Conservation (phyloP, 2,888 invertebrate genomes). For the Thera britannica region DNA sequence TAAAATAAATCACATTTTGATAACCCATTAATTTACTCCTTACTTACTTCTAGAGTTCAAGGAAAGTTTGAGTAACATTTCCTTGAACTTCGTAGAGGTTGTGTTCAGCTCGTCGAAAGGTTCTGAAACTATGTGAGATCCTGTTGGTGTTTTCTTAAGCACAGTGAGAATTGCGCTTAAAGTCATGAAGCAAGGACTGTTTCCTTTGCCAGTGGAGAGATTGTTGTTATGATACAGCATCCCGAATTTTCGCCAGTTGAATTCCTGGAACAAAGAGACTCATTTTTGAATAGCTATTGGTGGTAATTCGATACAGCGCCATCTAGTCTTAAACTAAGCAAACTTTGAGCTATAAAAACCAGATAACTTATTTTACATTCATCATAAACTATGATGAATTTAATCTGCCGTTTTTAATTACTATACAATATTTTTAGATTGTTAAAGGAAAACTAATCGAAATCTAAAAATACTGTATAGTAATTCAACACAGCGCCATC, state of each 20-base stretch:
- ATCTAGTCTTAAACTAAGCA: too few relatives aligned
- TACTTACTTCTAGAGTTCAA: constrained; percentile 89
- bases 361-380: too few relatives aligned
- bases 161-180: constrained; percentile 87
- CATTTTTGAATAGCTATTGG: background rate
- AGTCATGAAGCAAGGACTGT: constrained; percentile 92
- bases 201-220: constrained; percentile 85
- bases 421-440: too few relatives aligned
- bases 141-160: constrained; percentile 66
- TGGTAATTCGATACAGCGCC: too few relatives aligned
- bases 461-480: too few relatives aligned
- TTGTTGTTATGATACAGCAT: constrained; percentile 90
- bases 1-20: constrained; percentile 8
- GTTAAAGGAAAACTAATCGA: too few relatives aligned
- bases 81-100: constrained; percentile 81
- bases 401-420: too few relatives aligned
- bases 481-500: too few relatives aligned
- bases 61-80: constrained; percentile 86
- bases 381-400: too few relatives aligned
- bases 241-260: constrained; percentile 89
- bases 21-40: constrained; percentile 32
- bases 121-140: constrained; percentile 81
- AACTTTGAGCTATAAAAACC: too few relatives aligned
- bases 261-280: constrained; percentile 80
- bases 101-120: constrained; percentile 87